Base-by-base conservation (phyloP, 2,888 invertebrate genomes). In the Peribatodes rhomboidaria region DNA sequence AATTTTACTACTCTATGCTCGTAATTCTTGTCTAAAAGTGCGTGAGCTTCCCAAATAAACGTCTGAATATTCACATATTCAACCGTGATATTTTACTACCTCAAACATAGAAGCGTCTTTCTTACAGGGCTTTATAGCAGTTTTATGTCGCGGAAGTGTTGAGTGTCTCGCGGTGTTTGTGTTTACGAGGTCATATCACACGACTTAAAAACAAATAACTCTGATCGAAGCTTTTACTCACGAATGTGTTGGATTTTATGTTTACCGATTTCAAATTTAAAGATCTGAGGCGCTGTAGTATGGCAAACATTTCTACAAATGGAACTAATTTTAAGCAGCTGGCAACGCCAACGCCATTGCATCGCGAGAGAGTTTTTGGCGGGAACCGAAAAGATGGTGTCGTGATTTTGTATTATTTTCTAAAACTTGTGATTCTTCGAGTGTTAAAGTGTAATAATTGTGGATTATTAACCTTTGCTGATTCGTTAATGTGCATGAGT, bases 171-270 rank as follows among this genome's bases (percentile, higher is more conserved):
- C 70, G 75, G 76, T 79, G 78, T 81, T 69, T 69, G 78, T 82
- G 79, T 86, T 84, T 83, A 86, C 79, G 83, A 80, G 69, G 70
- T 73, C 58, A 70, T 77, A 78, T 76, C 71, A 80, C 75, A 67
- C 70, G 72, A 77, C 77, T 77, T 78, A 78, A 82, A 77, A 78
- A 72, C 70, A 67, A 65, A 63, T 69, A 39, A 39, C 68, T 61
- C 55, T 59, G 59, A 66, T 70, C 67, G 65, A 62, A 18, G 41
- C 47, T 68, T 68, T 68, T 63, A 65, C n/a, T 57, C 33, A 50
- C 33, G n/a, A 27, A 44, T 42, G 7, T 13, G 11, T 27, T 27
- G 27, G 27, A 27, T 27, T 27, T 27, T 27, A 2, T 27, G 2
- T 27, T 4, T 27, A 27, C 2, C 27, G 6, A 27, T 27, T 27